A percentile compares a stretch with the other conserved stretches of the same genome.
phyloP scores from a whole-genome alignment of 2,113 vertebrate species.

The Scatophagus argus region DNA sequence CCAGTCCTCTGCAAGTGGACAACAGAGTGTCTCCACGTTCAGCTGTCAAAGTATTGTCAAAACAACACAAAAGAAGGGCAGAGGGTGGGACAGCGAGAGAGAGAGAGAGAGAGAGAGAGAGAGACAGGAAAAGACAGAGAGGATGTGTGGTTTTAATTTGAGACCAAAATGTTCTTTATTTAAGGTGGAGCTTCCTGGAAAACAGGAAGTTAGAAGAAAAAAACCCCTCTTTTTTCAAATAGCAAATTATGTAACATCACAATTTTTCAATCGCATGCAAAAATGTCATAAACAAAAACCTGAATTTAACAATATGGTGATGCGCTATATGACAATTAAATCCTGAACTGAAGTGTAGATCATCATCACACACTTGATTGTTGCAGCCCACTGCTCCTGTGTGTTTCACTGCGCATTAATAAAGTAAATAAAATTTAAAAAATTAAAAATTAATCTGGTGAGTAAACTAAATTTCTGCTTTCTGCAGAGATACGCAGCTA shows the following conservation, averaged over 20 bases:
- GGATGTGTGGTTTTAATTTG: slow-evolving; percentile 39
- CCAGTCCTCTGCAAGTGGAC: background rate
- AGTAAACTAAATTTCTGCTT: too few relatives aligned
- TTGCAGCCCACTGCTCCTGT: too few relatives aligned
- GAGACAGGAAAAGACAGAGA: background rate
- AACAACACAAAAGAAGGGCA: background rate
- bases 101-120: background rate
- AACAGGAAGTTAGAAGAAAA: slow-evolving; percentile 52
- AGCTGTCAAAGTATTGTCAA: slow-evolving; percentile 25
- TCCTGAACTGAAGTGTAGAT: too few relatives aligned
- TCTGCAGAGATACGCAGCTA: too few relatives aligned
- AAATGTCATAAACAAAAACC: too few relatives aligned
- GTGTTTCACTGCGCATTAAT: too few relatives aligned
- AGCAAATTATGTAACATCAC: background rate
- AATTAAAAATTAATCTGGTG: too few relatives aligned
- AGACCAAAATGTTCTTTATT: slow-evolving; percentile 25
- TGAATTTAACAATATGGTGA: too few relatives aligned
- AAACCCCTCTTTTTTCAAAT: background rate
- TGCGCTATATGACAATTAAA: too few relatives aligned
- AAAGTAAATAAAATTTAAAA: too few relatives aligned
- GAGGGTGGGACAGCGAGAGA: background rate
- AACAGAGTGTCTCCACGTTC: background rate
- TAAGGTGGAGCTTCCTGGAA: slow-evolving; percentile 26
- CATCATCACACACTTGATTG: too few relatives aligned
- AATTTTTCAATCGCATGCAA: background rate